Percentiles rank a stretch among this genome's conserved stretches.
phyloP scores from a whole-genome alignment of 35 echinoderm and acorn worm species.

The Diadema setosum region DNA sequence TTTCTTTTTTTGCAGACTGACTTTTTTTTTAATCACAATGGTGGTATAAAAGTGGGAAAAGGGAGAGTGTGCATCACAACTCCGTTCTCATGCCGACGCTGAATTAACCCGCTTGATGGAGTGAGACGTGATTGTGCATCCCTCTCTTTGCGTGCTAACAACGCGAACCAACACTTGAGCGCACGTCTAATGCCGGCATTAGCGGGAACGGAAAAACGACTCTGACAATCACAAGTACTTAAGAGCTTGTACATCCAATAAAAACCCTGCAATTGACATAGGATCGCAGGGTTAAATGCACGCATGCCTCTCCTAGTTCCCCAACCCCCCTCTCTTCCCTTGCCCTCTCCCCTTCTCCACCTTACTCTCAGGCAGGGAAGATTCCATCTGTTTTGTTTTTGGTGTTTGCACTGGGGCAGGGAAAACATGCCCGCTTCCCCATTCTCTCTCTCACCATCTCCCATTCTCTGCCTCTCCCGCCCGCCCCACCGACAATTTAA shows the following conservation, averaged over 20 bases:
- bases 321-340: not conserved
- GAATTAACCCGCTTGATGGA: constrained; percentile 29
- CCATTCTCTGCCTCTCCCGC: too few relatives aligned
- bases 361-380: too few relatives aligned
- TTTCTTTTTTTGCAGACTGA: too few relatives aligned
- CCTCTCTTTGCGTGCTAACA: not conserved
- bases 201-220: not conserved
- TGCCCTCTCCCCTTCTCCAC: not conserved
- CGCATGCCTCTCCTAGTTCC: not conserved
- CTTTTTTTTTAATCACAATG: too few relatives aligned
- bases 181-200: not conserved
- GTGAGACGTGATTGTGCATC: constrained; percentile 2
- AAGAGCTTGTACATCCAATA: constrained; percentile 19
- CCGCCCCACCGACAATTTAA: constrained; percentile 5
- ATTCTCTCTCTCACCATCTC: too few relatives aligned
- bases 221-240: constrained; percentile 32
- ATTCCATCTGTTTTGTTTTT: constrained; percentile 33
- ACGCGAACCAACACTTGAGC: not conserved
- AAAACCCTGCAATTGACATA: constrained; percentile 13
- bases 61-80: not conserved
- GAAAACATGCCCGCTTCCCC: constrained; percentile 12
- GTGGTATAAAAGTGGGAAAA: not conserved
- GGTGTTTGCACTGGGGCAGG: constrained; percentile 12
- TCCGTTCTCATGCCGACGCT: not conserved
- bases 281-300: not conserved